A percentile compares a stretch with the other conserved stretches of the same genome.
These are phyloP conservation scores for Mugil cephalus DNA, from an alignment of 2,113 vertebrate genomes.

Conservation along the genomic window DNA sequence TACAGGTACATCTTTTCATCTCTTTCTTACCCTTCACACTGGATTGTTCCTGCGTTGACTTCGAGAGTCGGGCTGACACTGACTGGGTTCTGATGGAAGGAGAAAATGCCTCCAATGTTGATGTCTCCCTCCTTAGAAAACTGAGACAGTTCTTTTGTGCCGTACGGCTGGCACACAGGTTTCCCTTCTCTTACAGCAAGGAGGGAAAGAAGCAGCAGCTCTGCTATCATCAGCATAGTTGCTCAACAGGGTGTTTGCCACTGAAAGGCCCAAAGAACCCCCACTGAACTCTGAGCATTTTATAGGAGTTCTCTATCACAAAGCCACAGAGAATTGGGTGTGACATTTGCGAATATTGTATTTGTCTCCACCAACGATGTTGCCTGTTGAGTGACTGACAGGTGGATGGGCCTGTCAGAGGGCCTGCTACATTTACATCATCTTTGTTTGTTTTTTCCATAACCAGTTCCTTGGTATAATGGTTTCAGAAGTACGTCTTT, in stretches of 20 bases:
- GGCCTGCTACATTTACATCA: too few relatives aligned
- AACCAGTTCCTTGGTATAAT: too few relatives aligned
- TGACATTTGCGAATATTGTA: constrained; percentile 7
- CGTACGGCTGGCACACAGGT: constrained; percentile 75
- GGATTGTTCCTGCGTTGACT: constrained; percentile 75
- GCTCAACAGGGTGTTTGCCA: constrained; percentile 13
- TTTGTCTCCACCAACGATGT: constrained; percentile 53
- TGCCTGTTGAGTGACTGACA: constrained; percentile 45
- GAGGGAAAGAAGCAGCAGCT: constrained; percentile 62
- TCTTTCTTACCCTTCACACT: constrained; percentile 80
- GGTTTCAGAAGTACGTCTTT: too few relatives aligned
- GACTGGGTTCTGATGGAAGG: constrained; percentile 82
- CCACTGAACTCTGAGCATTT: constrained; percentile 30
- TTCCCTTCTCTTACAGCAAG: constrained; percentile 61
- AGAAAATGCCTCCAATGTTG: constrained; percentile 85
- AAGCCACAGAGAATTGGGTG: constrained; percentile 3
- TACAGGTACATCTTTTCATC: background rate
- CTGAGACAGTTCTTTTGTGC: constrained; percentile 76
- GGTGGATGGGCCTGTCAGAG: constrained; percentile 20
- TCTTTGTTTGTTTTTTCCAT: too few relatives aligned
- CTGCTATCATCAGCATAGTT: constrained; percentile 71
- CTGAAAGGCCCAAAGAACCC: constrained; percentile 4
- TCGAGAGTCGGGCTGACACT: constrained; percentile 72
- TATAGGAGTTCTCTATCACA: constrained; percentile 48
- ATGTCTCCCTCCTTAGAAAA: constrained; percentile 84